Conservation (phyloP, 2,888 invertebrate genomes). For the Nephrotoma guestfalica region DNA sequence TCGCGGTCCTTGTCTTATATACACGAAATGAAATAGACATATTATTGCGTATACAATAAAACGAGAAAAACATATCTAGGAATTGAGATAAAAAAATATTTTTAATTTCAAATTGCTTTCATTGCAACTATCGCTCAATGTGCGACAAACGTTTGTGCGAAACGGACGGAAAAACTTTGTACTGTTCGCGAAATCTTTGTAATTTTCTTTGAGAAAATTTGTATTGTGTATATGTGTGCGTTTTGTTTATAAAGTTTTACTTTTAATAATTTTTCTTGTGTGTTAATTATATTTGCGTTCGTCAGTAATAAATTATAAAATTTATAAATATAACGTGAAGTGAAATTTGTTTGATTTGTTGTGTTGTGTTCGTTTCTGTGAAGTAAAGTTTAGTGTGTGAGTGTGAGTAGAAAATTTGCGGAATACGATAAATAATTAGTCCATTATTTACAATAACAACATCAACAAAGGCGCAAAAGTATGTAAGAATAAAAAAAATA, state of each 20-base stretch:
- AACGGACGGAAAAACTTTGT: not conserved
- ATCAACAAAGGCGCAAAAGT: too few relatives aligned
- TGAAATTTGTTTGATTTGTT: not conserved
- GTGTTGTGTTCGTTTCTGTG: too few relatives aligned
- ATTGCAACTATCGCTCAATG: not conserved
- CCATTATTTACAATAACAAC: not conserved
- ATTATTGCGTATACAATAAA: too few relatives aligned
- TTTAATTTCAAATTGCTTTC: not conserved
- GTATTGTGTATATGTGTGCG: not conserved
- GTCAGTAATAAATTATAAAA: not conserved
- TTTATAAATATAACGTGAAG: not conserved
- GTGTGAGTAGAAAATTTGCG: not conserved
- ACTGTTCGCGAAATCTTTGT: not conserved
- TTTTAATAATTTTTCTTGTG: not conserved
- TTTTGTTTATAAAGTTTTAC: not conserved
- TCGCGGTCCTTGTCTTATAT: too few relatives aligned
- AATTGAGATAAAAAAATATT: not conserved
- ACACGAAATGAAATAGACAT: too few relatives aligned
- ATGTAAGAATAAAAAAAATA: too few relatives aligned
- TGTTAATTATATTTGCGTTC: not conserved
- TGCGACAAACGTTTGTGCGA: not conserved
- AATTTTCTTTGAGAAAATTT: not conserved
- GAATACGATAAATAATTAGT: not conserved
- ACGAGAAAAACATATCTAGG: too few relatives aligned
- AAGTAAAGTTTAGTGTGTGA: too few relatives aligned